phyloP scores from a whole-genome alignment of 2,797 vertebrate genomes.

The Natrix natrix region DNA sequence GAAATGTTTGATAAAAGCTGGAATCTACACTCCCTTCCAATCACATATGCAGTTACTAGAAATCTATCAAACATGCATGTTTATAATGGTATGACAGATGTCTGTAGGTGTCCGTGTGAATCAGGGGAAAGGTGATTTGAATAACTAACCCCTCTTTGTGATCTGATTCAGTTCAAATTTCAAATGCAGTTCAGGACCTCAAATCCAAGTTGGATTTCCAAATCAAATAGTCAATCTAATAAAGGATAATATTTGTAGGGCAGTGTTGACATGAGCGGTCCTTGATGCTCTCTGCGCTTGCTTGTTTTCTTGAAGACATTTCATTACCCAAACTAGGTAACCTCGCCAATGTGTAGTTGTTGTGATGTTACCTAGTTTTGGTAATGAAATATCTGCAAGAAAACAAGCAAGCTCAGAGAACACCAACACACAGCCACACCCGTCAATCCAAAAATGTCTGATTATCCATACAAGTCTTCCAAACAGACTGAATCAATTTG shows the following conservation, averaged over 20 bases:
- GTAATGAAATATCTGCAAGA: not conserved
- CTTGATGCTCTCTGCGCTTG: not conserved
- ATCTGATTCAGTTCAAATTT: not conserved
- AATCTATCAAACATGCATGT: not conserved
- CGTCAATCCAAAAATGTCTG: not conserved
- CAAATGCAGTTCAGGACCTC: not conserved
- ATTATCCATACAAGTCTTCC: not conserved
- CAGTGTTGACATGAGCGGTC: not conserved
- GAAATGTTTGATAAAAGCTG: not conserved
- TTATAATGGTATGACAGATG: not conserved
- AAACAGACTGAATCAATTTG: not conserved
- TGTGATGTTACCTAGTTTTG: not conserved
- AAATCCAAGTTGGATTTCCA: not conserved
- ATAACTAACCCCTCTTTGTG: not conserved
- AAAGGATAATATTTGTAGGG: not conserved
- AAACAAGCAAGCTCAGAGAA: not conserved
- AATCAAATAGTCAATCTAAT: not conserved
- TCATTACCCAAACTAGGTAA: not conserved
- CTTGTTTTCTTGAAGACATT: not conserved
- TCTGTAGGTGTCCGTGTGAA: not conserved
- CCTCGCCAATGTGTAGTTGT: not conserved
- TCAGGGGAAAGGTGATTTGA: not conserved
- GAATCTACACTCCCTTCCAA: not conserved
- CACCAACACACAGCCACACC: not conserved
- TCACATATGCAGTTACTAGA: not conserved